A percentile compares a stretch with the other conserved stretches of the same genome.
phyloP scores from a whole-genome alignment of 2,113 vertebrate genomes.

The Brevimyrus niger region DNA sequence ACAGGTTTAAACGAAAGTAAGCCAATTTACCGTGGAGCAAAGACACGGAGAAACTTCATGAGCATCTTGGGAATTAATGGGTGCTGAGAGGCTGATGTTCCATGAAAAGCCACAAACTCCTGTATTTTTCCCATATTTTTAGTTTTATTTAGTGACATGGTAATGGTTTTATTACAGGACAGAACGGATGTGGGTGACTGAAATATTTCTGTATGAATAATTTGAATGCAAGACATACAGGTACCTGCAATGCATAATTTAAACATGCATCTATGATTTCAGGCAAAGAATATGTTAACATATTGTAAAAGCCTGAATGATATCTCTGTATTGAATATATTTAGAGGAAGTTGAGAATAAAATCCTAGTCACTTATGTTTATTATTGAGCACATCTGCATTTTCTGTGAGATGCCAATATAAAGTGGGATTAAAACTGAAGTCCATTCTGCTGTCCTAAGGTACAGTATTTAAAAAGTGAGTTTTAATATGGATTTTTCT shows the following conservation, averaged over 20 bases:
- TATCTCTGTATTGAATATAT: background rate
- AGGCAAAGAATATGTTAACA: background rate
- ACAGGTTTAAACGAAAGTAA: constrained; percentile 43
- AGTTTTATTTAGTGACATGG: background rate
- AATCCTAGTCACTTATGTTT: background rate
- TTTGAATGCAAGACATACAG: background rate
- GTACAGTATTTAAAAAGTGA: background rate
- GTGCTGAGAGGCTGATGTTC: background rate
- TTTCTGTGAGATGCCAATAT: background rate
- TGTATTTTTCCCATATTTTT: background rate
- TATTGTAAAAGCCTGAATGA: background rate
- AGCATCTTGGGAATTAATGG: background rate
- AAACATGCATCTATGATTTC: background rate
- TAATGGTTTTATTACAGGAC: background rate
- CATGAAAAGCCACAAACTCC: background rate
- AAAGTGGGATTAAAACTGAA: background rate
- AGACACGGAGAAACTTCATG: background rate
- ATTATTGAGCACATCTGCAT: background rate
- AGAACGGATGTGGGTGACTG: background rate
- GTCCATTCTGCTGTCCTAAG: background rate
- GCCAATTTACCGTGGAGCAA: background rate
- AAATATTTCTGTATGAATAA: background rate
- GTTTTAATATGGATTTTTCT: background rate
- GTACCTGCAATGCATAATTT: background rate
- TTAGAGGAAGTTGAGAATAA: background rate